Evolutionary conservation across 1,140 invertebrate species (phyloP).

Genomic region (Aphelinus certus): DNA sequence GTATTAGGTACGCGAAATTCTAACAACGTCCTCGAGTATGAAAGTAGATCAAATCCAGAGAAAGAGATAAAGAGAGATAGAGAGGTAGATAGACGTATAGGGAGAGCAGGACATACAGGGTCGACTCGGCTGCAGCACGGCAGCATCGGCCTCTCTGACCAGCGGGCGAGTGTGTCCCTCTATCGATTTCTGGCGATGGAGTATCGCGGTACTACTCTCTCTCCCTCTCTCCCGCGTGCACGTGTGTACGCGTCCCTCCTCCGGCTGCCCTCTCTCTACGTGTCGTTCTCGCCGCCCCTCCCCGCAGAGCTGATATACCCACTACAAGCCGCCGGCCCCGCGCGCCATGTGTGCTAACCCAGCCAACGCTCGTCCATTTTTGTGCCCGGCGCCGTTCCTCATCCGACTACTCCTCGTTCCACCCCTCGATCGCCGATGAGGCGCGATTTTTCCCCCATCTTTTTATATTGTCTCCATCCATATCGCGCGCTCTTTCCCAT

Average conservation of each 20-base stretch:
- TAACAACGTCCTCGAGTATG: neutral
- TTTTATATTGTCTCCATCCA: too few relatives aligned
- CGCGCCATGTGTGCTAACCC: too few relatives aligned
- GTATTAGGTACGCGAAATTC: too few relatives aligned
- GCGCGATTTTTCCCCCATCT: too few relatives aligned
- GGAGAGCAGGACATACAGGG: neutral
- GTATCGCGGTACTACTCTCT: constrained; percentile 59
- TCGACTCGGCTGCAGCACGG: neutral
- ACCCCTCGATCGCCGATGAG: too few relatives aligned
- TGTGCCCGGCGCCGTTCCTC: too few relatives aligned
- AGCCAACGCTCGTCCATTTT: too few relatives aligned
- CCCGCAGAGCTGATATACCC: too few relatives aligned
- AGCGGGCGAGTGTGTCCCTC: constrained; percentile 47
- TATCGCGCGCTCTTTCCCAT: too few relatives aligned
- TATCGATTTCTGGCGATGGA: constrained; percentile 63
- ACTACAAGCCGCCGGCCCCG: too few relatives aligned
- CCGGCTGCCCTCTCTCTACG: neutral
- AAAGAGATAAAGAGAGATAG: constrained; percentile 26
- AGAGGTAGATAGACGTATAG: constrained; percentile 4
- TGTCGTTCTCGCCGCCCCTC: neutral
- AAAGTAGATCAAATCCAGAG: neutral
- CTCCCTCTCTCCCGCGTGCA: constrained; percentile 20
- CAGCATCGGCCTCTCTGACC: constrained; percentile 26
- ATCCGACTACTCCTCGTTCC: too few relatives aligned
- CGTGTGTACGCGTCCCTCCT: neutral